A percentile compares a stretch with the other conserved stretches of the same genome.
These are phyloP conservation scores for Scaptomyza polygonia DNA, from an alignment of 2,888 invertebrate species.

Conservation along the genomic window DNA sequence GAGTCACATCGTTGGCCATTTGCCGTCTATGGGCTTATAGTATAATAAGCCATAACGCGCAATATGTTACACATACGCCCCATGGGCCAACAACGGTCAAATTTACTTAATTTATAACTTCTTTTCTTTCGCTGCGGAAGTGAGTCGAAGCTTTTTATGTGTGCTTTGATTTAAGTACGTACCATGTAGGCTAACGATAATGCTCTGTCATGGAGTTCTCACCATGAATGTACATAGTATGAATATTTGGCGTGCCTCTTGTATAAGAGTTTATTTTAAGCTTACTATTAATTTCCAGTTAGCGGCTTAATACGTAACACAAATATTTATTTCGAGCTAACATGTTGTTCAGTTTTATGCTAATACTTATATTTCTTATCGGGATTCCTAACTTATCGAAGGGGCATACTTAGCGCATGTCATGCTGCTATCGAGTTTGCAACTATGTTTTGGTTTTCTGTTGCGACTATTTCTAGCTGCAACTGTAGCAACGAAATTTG, in stretches of 20 bases:
- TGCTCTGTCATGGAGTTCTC: slow-evolving; percentile 48
- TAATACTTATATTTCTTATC: neutral
- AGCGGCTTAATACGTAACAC: neutral
- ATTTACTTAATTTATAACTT: slow-evolving; percentile 71
- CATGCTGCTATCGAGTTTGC: slow-evolving; percentile 15
- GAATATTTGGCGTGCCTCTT: slow-evolving; percentile 7
- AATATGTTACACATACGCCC: slow-evolving; percentile 76
- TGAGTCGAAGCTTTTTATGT: slow-evolving; percentile 62
- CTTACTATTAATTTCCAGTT: neutral
- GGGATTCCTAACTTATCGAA: neutral
- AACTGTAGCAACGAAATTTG: slow-evolving; percentile 56
- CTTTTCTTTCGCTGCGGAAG: slow-evolving; percentile 50
- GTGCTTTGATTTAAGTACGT: slow-evolving; percentile 34
- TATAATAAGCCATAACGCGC: slow-evolving; percentile 73
- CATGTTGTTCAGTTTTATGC: neutral
- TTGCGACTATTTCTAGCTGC: slow-evolving; percentile 57
- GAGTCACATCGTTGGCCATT: slow-evolving; percentile 46
- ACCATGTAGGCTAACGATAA: slow-evolving; percentile 21
- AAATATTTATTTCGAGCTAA: neutral
- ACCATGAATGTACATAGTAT: neutral
- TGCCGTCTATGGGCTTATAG: slow-evolving; percentile 54
- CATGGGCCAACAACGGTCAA: slow-evolving; percentile 27
- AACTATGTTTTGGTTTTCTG: slow-evolving; percentile 9
- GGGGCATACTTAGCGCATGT: slow-evolving; percentile 39
- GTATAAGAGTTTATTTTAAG: neutral